These are phyloP conservation scores for Aporophyla nigra DNA, from an alignment of 2,888 invertebrate species.

Conservation along the genomic window DNA sequence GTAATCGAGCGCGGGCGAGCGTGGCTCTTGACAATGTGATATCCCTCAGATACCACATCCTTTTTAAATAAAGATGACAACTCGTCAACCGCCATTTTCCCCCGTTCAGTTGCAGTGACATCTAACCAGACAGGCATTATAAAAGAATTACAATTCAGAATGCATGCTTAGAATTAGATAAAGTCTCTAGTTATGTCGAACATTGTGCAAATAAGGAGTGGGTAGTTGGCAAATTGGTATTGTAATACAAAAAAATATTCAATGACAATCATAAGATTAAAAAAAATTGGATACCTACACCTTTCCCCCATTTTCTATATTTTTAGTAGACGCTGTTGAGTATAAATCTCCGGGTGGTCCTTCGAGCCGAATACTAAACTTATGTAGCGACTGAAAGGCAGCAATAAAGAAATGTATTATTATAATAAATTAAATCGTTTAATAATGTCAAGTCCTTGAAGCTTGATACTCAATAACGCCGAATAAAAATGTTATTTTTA, in stretches of 20 bases:
- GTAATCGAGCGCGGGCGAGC: no score
- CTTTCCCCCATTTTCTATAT: background rate
- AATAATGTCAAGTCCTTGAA: no score
- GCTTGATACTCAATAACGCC: background rate
- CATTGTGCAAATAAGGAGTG: background rate
- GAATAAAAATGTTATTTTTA: background rate
- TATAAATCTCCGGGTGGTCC: no score
- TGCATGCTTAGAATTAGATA: background rate
- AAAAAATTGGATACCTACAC: background rate
- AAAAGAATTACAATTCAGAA: background rate
- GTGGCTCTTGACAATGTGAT: no score
- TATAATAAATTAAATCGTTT: no score
- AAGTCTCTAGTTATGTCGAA: slow-evolving; percentile 4
- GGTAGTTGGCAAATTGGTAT: slow-evolving; percentile 10
- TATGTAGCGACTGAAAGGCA: no score
- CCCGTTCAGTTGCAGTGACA: background rate
- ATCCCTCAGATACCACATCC: background rate
- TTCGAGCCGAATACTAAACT: no score
- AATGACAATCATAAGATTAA: background rate
- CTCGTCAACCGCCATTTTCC: background rate
- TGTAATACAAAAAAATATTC: background rate
- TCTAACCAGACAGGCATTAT: background rate
- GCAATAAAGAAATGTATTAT: no score
- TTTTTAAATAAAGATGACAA: background rate
- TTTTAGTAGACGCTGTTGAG: background rate